phyloP scores from a whole-genome alignment of 2,113 vertebrate genomes.

The Rhabdornis inornatus region DNA sequence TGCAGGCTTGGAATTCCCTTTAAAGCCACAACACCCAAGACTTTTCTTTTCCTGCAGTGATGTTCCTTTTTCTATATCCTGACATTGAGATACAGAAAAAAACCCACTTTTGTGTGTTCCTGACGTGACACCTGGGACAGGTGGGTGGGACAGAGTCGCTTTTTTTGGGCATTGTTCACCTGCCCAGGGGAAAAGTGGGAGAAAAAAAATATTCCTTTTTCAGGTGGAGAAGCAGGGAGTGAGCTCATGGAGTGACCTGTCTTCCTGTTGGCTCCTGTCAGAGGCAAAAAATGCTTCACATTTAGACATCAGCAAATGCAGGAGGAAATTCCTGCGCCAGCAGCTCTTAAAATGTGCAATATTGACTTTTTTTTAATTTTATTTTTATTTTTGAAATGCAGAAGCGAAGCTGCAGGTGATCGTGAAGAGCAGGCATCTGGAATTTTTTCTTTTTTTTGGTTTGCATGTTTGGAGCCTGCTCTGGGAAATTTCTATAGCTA shows the following conservation, averaged over 20 bases:
- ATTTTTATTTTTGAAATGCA: background rate
- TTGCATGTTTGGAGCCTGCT: constrained; percentile 32
- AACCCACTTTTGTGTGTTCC: background rate
- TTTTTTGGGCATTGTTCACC: background rate
- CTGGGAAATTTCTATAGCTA: constrained; percentile 24
- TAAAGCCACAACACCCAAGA: background rate
- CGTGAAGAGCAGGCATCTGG: background rate
- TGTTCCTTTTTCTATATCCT: background rate
- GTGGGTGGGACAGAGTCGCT: background rate
- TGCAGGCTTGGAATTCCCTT: constrained; percentile 9
- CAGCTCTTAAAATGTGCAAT: constrained; percentile 66
- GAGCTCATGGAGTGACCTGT: background rate
- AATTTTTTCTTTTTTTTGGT: background rate
- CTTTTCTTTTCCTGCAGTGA: background rate
- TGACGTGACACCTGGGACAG: background rate
- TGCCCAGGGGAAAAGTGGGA: background rate
- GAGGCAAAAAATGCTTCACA: background rate
- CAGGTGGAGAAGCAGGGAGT: background rate
- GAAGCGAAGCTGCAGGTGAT: background rate
- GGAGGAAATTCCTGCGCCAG: background rate
- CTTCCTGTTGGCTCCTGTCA: background rate
- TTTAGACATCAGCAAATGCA: constrained; percentile 8
- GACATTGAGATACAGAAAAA: background rate
- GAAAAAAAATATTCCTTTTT: background rate
- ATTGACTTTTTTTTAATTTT: background rate